Conservation (phyloP, 2,797 vertebrate genomes). For the Pachyuromys duprasi region DNA sequence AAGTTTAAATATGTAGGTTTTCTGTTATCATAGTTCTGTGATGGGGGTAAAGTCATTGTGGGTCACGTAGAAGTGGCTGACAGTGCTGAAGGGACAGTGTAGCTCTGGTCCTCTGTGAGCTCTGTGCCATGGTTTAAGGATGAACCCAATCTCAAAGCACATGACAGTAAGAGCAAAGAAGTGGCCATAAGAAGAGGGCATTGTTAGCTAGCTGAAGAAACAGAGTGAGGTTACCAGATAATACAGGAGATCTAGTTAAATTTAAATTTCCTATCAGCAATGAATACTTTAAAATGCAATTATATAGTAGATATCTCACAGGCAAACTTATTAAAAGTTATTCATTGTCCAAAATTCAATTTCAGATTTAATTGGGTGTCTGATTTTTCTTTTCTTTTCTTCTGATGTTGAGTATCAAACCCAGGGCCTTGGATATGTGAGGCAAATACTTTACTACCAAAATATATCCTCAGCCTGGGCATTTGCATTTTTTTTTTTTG, state of each 20-base stretch:
- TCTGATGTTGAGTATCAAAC: not conserved
- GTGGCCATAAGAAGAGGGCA: not conserved
- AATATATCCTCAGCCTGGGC: not conserved
- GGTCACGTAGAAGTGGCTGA: not conserved
- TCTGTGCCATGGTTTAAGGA: not conserved
- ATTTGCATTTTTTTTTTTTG: conserved; percentile 40
- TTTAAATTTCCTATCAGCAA: conserved; percentile 31
- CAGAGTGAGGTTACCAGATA: not conserved
- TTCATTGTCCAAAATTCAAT: conserved; percentile 47
- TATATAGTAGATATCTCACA: not conserved
- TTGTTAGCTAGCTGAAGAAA: conserved; percentile 16
- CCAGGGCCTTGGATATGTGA: not conserved
- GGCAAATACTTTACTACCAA: not conserved
- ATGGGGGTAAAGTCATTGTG: not conserved
- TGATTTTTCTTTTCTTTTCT: not conserved
- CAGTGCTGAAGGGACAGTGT: not conserved
- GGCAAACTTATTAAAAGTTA: not conserved
- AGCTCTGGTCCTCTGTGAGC: not conserved
- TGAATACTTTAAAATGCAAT: conserved; percentile 4
- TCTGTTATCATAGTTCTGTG: not conserved
- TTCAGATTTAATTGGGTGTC: not conserved
- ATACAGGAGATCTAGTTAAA: not conserved
- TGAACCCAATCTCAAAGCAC: not conserved
- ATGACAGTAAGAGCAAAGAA: not conserved
- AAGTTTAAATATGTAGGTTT: not conserved